Evolutionary conservation across 2,797 vertebrate species (phyloP).

Genomic region (Hoplostethus mediterraneus): DNA sequence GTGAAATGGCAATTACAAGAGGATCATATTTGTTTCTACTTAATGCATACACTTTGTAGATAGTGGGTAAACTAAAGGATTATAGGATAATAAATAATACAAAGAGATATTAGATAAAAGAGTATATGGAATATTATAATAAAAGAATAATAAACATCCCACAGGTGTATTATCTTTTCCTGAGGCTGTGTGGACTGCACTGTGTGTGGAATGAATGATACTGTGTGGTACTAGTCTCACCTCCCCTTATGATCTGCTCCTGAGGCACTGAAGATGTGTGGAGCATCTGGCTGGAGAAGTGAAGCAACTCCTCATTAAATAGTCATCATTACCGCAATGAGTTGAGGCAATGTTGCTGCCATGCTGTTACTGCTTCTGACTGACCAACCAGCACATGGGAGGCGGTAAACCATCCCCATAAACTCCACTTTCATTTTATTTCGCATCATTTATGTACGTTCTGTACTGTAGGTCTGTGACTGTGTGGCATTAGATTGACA

Average conservation of each 20-base stretch:
- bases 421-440: background rate
- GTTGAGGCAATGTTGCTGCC: slow-evolving; percentile 51
- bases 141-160: too few relatives aligned
- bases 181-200: background rate
- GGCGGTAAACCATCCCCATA: slow-evolving; percentile 9
- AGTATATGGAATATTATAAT: too few relatives aligned
- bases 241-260: slow-evolving; percentile 26
- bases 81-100: too few relatives aligned
- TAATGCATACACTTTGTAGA: too few relatives aligned
- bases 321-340: slow-evolving; percentile 65
- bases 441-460: background rate
- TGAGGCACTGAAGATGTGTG: slow-evolving; percentile 33
- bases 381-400: slow-evolving; percentile 31
- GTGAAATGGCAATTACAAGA: too few relatives aligned
- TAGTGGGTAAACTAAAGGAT: too few relatives aligned
- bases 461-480: background rate
- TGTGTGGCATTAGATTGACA: background rate
- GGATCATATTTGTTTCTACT: too few relatives aligned
- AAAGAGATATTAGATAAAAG: too few relatives aligned
- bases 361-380: slow-evolving; percentile 31
- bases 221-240: slow-evolving; percentile 30
- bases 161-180: slow-evolving; percentile 11
- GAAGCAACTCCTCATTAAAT: slow-evolving; percentile 64
- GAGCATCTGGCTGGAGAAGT: slow-evolving; percentile 46
- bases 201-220: slow-evolving; percentile 29